Conservation (phyloP, 2,888 invertebrate species). For the Aspidiotus destructor region DNA sequence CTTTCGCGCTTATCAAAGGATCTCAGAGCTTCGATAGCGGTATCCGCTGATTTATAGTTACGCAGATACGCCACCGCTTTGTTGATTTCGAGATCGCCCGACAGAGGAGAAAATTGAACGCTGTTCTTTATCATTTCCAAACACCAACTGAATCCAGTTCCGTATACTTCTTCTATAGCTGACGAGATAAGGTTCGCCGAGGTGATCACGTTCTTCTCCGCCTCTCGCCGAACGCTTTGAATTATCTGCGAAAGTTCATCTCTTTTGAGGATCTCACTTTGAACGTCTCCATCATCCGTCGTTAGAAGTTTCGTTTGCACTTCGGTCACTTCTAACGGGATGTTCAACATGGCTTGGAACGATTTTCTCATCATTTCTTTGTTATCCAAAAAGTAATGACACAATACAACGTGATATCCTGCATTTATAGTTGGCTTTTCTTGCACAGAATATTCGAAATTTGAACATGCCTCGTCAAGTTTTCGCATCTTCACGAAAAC, state of each 20-base stretch:
- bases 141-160: conserved; percentile 64
- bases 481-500: conserved; percentile 92
- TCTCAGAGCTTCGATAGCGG: conserved; percentile 74
- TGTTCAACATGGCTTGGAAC: conserved; percentile 79
- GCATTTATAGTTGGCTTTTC: conserved; percentile 83
- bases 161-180: conserved; percentile 57
- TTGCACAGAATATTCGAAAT: conserved; percentile 96
- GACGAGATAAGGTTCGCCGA: conserved; percentile 84
- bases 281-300: conserved; percentile 27
- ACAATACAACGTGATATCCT: conserved; percentile 74
- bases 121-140: conserved; percentile 87
- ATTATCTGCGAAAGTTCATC: conserved; percentile 67
- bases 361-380: conserved; percentile 86
- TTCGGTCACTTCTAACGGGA: conserved; percentile 59
- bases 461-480: conserved; percentile 89
- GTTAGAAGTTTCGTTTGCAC: conserved; percentile 17
- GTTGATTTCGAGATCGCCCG: conserved; percentile 80
- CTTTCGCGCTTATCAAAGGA: conserved; percentile 77
- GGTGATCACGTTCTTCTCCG: conserved; percentile 71
- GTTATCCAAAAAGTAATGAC: conserved; percentile 74
- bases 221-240: conserved; percentile 57
- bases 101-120: conserved; percentile 62
- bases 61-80: conserved; percentile 77
- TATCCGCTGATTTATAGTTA: conserved; percentile 54
- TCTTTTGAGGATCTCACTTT: conserved; percentile 45